phyloP scores from a whole-genome alignment of 2,797 vertebrate species.

The Periophthalmus magnuspinnatus region DNA sequence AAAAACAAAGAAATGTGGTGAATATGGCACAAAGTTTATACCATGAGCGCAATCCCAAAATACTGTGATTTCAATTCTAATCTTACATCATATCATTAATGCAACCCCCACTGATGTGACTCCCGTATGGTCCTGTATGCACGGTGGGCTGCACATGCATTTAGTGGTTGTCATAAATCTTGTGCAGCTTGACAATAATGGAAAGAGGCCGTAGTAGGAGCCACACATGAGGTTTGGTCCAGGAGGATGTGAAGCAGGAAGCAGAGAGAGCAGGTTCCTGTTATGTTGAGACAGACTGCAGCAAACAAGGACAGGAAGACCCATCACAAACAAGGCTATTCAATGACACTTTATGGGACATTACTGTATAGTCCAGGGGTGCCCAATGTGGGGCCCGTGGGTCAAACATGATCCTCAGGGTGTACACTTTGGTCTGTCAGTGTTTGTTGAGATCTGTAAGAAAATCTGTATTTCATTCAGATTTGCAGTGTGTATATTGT shows the following conservation, averaged over 20 bases:
- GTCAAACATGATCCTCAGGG: too few species aligned
- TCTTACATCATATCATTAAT: neutral
- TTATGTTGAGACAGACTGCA: slow-evolving; percentile 86
- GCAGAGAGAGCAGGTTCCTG: slow-evolving; percentile 93
- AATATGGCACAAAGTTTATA: neutral
- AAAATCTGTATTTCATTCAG: too few species aligned
- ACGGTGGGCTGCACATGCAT: slow-evolving; percentile 29
- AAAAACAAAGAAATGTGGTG: neutral
- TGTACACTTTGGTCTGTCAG: too few species aligned
- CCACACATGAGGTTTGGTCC: slow-evolving; percentile 73
- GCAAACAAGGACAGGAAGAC: slow-evolving; percentile 46
- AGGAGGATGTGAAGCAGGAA: slow-evolving; percentile 90
- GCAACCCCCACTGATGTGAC: neutral
- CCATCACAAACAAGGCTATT: slow-evolving; percentile 18
- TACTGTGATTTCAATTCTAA: neutral
- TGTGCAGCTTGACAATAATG: slow-evolving; percentile 41
- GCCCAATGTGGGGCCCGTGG: too few species aligned
- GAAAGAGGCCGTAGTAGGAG: slow-evolving; percentile 52
- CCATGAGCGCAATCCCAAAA: neutral
- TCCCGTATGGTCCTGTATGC: slow-evolving; percentile 6
- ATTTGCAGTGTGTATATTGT: too few species aligned
- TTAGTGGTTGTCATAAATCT: slow-evolving; percentile 32
- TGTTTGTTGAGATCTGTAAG: too few species aligned
- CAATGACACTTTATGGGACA: neutral
- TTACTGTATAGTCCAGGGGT: neutral